These are phyloP conservation scores for Anhinga rufa DNA, from an alignment of 2,113 vertebrate species.

Conservation along the genomic window DNA sequence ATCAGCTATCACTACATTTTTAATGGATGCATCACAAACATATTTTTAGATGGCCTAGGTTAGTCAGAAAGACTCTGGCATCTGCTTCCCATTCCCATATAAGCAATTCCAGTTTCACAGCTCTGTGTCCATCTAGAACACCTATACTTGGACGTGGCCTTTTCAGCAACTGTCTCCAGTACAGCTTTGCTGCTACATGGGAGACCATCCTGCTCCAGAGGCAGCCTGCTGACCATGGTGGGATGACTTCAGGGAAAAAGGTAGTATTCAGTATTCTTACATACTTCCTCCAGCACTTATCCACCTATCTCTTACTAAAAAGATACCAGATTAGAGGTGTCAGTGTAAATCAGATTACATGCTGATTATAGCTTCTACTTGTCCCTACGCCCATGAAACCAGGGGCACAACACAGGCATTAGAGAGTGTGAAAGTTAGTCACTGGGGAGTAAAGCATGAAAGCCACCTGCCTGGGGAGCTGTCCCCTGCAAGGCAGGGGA, in stretches of 20 bases:
- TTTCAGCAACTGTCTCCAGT: neutral
- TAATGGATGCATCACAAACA: neutral
- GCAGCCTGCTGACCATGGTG: neutral
- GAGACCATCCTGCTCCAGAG: neutral
- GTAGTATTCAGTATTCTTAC: neutral
- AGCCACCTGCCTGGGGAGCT: neutral
- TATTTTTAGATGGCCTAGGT: conserved; percentile 32
- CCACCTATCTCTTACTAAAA: neutral
- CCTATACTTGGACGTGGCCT: neutral
- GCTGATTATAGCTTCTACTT: neutral
- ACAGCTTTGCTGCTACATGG: neutral
- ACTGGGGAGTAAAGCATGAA: neutral
- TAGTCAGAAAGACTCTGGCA: neutral
- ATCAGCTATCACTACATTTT: conserved; percentile 47
- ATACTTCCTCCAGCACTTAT: neutral
- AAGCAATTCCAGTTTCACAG: neutral
- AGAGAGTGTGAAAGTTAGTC: neutral
- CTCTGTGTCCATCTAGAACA: neutral
- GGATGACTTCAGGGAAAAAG: neutral
- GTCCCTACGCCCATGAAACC: neutral
- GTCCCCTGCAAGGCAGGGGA: neutral
- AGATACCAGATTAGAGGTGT: neutral
- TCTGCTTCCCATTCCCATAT: neutral
- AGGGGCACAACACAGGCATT: neutral
- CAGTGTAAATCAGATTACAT: neutral